Percentiles rank a stretch among this genome's conserved stretches.
phyloP scores from a whole-genome alignment of 2,888 invertebrate genomes.

The Cantharis flavilabris region DNA sequence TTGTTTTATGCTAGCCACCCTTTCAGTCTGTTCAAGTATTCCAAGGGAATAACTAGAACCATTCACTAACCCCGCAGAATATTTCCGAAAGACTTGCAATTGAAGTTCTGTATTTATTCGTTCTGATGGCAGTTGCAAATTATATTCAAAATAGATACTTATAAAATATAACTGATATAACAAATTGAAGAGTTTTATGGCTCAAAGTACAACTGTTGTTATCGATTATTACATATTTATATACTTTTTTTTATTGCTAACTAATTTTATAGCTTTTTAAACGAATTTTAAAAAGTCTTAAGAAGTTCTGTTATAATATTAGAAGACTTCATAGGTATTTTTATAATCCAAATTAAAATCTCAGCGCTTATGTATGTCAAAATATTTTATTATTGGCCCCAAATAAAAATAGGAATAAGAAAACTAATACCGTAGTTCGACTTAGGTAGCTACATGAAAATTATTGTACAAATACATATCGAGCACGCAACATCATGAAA shows the following conservation, averaged over 20 bases:
- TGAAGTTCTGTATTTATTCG: conserved; percentile 9
- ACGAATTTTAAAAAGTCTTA: neutral
- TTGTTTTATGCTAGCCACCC: conserved; percentile 40
- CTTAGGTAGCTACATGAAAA: conserved; percentile 16
- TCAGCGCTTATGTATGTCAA: neutral
- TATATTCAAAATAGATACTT: neutral
- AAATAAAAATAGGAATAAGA: conserved; percentile 3
- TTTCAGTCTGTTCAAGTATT: conserved; percentile 33
- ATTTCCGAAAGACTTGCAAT: conserved; percentile 24
- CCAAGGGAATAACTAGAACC: conserved; percentile 28
- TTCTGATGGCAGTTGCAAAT: neutral
- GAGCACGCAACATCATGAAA: conserved; percentile 40
- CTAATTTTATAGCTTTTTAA: neutral
- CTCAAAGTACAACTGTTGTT: neutral
- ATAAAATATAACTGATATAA: neutral
- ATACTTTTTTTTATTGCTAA: too few species aligned
- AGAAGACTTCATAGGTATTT: neutral
- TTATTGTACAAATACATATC: conserved; percentile 30
- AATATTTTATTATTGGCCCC: neutral
- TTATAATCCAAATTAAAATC: neutral
- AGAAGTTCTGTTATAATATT: too few species aligned
- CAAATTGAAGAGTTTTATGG: neutral
- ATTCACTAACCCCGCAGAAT: conserved; percentile 24
- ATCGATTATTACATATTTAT: neutral
- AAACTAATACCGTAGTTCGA: conserved; percentile 3